These are phyloP conservation scores for Meandrusa payeni DNA, from an alignment of 2,888 invertebrate genomes.

Conservation along the genomic window DNA sequence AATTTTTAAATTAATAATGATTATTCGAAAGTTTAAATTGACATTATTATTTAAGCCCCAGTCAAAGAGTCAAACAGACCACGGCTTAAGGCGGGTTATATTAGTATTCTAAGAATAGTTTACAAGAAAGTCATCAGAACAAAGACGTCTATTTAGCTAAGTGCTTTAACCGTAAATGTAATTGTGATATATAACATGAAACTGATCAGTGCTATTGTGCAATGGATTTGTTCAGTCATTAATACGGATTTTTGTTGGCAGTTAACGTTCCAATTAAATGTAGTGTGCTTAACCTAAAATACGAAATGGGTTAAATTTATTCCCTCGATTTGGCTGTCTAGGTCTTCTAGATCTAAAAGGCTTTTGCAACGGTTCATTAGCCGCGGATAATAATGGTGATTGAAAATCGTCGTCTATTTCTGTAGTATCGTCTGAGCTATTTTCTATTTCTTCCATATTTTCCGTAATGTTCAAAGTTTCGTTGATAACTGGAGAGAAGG, in stretches of 20 bases:
- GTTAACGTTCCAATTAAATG: slow-evolving; percentile 37
- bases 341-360: slow-evolving; percentile 66
- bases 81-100: no score
- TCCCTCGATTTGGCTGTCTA: slow-evolving; percentile 51
- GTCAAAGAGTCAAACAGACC: no score
- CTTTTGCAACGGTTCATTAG: slow-evolving; percentile 63
- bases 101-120: no score
- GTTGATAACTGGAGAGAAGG: neutral
- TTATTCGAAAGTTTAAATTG: neutral
- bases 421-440: slow-evolving; percentile 37
- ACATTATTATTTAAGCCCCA: neutral
- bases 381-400: slow-evolving; percentile 69
- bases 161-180: slow-evolving; percentile 8
- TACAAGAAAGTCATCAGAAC: no score
- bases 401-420: slow-evolving; percentile 59
- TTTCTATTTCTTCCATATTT: slow-evolving; percentile 30
- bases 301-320: slow-evolving; percentile 73
- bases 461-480: slow-evolving; percentile 23
- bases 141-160: no score
- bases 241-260: slow-evolving; percentile 43
- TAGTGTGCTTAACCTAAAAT: slow-evolving; percentile 60
- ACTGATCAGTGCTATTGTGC: slow-evolving; percentile 18
- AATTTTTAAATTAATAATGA: neutral
- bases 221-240: slow-evolving; percentile 31
- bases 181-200: slow-evolving; percentile 6